These are phyloP conservation scores for Anser cygnoides DNA, from an alignment of 2,113 vertebrate species.

Conservation along the genomic window DNA sequence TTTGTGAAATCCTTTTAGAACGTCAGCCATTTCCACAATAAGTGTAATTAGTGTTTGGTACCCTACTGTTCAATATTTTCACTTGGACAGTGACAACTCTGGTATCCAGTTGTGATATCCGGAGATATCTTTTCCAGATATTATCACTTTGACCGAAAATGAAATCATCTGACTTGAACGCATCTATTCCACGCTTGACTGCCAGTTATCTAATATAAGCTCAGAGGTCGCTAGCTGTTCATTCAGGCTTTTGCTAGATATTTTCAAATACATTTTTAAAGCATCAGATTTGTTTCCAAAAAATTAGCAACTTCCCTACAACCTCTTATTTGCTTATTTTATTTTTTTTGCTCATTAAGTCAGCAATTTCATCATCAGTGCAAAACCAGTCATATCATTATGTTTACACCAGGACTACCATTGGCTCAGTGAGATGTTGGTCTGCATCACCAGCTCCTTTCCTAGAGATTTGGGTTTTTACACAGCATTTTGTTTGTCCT, in stretches of 20 bases:
- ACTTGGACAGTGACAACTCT: neutral
- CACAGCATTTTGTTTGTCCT: conserved; percentile 35
- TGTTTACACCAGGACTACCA: neutral
- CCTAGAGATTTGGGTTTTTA: neutral
- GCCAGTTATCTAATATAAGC: neutral
- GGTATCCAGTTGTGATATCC: neutral
- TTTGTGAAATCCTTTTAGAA: neutral
- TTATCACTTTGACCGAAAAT: neutral
- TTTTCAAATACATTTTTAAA: neutral
- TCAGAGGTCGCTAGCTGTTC: neutral
- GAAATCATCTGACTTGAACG: neutral
- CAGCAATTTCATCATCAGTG: neutral
- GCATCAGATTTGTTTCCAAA: neutral
- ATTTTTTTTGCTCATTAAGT: neutral
- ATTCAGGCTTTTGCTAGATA: neutral
- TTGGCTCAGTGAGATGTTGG: neutral
- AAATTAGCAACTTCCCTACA: neutral
- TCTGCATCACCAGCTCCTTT: neutral
- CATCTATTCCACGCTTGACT: neutral
- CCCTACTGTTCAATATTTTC: neutral
- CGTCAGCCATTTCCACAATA: neutral
- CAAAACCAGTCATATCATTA: neutral
- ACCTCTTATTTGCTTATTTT: neutral
- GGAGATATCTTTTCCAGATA: neutral
- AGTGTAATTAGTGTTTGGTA: neutral